Base-by-base conservation (phyloP, 2,113 vertebrate genomes). In the Argyrosomus japonicus region DNA sequence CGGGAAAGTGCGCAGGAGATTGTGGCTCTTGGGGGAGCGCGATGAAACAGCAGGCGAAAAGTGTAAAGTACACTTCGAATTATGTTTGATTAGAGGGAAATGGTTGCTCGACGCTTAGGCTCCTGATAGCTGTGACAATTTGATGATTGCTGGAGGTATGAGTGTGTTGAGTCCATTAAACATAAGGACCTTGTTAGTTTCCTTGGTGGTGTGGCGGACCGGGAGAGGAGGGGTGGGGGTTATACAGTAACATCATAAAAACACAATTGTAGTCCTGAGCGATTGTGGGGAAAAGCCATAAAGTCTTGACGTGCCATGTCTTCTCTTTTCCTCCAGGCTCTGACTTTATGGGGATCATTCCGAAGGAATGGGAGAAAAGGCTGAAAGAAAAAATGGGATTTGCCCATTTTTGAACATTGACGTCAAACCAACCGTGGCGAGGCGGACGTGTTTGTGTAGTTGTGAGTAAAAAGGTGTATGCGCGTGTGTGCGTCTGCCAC, bases 171-270 rank as follows among this genome's bases (percentile, higher is more conserved):
- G 90, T 83, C 89, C 87, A 92, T 93, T 91, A 93, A 91, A 86
- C 81, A 70, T 89, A 87, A 93, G 88, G 82, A 82, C 81, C 88
- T 87, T 91, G 86, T 91, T 89, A 85, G 91, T 83, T 85, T 81
- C 68, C 65, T 70, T 65, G 63, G 70, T 84, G 69, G 68, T 47
- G 36, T 48, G 56, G 68, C 0, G 11, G 77, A 51, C 73, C 9
- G 27, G 57, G 56, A 40, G n/a, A 11, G 32, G 43, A 40, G 51
- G 3, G 61, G 5, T 3, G 9, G 25, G 77, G 72, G 64, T 53
- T 81, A 78, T 83, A 81, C 83, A 57, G 76, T 68, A 40, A 83
- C 79, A 23, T 87, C 79, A 36, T 93, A 90, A 93, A 92, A 89
- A 86, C 36, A 74, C 75, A 48, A 84, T 81, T 78, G 88, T 83